These are phyloP conservation scores for Lampris megalopsis DNA, from an alignment of 2,113 vertebrate genomes.

Conservation along the genomic window DNA sequence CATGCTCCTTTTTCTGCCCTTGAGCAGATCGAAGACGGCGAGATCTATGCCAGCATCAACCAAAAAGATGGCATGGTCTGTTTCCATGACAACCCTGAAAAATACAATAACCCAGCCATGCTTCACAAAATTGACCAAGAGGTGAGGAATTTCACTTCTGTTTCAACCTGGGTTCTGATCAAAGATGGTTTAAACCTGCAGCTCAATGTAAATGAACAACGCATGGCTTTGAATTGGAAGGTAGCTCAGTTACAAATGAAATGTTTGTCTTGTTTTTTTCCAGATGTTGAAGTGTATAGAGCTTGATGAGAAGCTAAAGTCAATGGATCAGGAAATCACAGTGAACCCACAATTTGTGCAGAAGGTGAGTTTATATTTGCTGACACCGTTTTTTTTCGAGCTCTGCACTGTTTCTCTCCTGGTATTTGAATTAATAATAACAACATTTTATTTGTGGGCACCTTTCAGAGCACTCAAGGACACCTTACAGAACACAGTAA, in stretches of 20 bases:
- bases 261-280: conserved; percentile 3
- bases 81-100: conserved; percentile 99
- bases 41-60: conserved; percentile 99
- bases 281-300: conserved; percentile 99
- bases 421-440: not conserved
- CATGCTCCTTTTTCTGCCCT: not conserved
- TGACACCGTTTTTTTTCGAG: not conserved
- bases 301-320: conserved; percentile 98
- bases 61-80: conserved; percentile 99
- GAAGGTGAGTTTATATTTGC: conserved; percentile 84
- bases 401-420: not conserved
- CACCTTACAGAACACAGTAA: no score
- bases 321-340: conserved; percentile 99
- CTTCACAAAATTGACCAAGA: conserved; percentile 99
- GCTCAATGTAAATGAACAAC: not conserved
- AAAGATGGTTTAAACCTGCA: no score
- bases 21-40: conserved; percentile 96
- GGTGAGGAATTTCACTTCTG: conserved; percentile 78
- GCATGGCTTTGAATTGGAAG: no score
- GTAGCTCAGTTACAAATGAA: no score
- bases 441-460: no score
- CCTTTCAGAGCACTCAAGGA: no score
- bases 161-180: no score
- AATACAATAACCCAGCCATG: conserved; percentile 99
- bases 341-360: conserved; percentile 99